phyloP scores from a whole-genome alignment of 2,888 invertebrate genomes.

The Meandrusa payeni region DNA sequence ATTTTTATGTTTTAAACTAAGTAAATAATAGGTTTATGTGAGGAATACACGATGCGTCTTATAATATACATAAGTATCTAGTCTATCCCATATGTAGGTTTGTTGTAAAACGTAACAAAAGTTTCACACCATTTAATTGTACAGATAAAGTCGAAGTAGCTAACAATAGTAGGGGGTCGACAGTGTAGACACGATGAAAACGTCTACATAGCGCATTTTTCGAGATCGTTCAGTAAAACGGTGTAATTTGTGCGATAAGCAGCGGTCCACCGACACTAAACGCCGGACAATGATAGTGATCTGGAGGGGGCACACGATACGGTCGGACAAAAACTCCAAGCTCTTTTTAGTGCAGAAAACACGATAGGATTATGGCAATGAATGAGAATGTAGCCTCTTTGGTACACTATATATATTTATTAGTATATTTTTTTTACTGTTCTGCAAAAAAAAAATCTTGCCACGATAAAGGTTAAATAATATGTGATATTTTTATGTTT shows the following conservation, averaged over 20 bases:
- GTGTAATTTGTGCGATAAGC: conserved; percentile 73
- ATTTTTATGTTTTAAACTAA: too few relatives aligned
- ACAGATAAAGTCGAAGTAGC: background rate
- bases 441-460: too few relatives aligned
- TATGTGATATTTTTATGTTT: too few relatives aligned
- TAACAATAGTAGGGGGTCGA: conserved; percentile 7
- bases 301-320: conserved; percentile 42
- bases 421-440: too few relatives aligned
- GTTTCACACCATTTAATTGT: too few relatives aligned
- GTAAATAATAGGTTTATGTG: too few relatives aligned
- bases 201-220: conserved; percentile 53
- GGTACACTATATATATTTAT: too few relatives aligned
- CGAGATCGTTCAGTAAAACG: conserved; percentile 49
- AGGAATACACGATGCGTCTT: too few relatives aligned
- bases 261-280: conserved; percentile 46
- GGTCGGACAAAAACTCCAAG: conserved; percentile 32
- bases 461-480: too few relatives aligned
- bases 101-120: background rate
- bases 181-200: conserved; percentile 17
- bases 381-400: conserved; percentile 25
- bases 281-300: conserved; percentile 55
- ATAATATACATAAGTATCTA: too few relatives aligned
- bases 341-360: conserved; percentile 33
- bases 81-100: background rate
- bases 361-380: conserved; percentile 32